These are phyloP conservation scores for Otus scops DNA, from an alignment of 2,797 vertebrate species.

Conservation along the genomic window DNA sequence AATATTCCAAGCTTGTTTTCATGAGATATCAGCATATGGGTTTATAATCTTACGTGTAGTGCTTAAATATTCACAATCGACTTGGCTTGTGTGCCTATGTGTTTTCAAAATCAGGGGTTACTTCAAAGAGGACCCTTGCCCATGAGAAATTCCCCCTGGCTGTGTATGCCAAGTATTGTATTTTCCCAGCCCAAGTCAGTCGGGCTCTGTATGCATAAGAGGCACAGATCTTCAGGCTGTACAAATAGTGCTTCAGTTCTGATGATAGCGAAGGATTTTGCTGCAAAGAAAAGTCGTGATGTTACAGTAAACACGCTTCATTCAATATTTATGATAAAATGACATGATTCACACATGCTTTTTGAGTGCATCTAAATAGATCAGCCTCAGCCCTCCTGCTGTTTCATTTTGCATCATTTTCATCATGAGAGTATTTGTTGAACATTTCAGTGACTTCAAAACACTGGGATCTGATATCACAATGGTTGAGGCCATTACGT, in stretches of 20 bases:
- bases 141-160: neutral
- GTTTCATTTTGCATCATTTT: slow-evolving; percentile 1
- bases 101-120: neutral
- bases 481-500: neutral
- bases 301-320: neutral
- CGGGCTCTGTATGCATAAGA: neutral
- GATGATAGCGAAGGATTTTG: neutral
- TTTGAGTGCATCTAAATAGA: neutral
- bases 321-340: neutral
- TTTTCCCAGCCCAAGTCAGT: neutral
- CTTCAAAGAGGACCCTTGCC: neutral
- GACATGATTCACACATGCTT: neutral
- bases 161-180: neutral
- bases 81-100: neutral
- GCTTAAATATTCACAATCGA: neutral
- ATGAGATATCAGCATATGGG: neutral
- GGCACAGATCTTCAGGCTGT: neutral
- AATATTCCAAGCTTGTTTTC: neutral
- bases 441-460: neutral
- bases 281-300: neutral
- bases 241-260: neutral
- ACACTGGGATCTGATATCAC: neutral
- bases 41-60: neutral
- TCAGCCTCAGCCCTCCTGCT: neutral
- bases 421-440: neutral